These are phyloP conservation scores for Progne subis DNA, from an alignment of 2,113 vertebrate genomes.

Conservation along the genomic window DNA sequence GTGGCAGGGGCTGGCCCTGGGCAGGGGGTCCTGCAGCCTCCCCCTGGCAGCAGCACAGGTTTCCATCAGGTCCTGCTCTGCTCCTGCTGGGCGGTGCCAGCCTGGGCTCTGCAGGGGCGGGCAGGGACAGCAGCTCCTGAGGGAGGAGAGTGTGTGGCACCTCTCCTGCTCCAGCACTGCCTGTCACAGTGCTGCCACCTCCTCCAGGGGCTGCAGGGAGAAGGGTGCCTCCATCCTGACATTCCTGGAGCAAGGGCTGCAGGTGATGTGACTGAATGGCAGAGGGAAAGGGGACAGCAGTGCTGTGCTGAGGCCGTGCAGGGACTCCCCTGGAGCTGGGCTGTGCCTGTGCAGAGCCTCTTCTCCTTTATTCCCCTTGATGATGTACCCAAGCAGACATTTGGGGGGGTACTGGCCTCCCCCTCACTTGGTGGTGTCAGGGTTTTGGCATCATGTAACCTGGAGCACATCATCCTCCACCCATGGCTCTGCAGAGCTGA, in stretches of 20 bases:
- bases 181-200: neutral
- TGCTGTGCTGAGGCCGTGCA: accelerated
- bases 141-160: accelerated
- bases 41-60: neutral
- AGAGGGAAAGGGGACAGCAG: too few species aligned
- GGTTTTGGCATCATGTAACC: neutral
- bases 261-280: accelerated
- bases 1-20: neutral
- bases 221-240: neutral
- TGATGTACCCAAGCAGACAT: too few species aligned
- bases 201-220: neutral
- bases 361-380: neutral
- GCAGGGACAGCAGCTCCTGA: neutral
- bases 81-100: neutral
- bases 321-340: neutral
- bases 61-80: neutral
- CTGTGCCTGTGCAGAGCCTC: neutral
- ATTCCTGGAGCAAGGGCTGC: neutral
- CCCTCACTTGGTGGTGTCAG: neutral
- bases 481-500: neutral
- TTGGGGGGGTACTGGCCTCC: neutral
- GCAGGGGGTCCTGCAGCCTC: neutral
- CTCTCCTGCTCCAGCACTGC: neutral
- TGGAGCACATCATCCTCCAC: neutral
- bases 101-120: neutral